Percentiles rank a stretch among this genome's conserved stretches.
Evolutionary conservation across 2,888 invertebrate species (phyloP).

Genomic region (Rotaria macrura): DNA sequence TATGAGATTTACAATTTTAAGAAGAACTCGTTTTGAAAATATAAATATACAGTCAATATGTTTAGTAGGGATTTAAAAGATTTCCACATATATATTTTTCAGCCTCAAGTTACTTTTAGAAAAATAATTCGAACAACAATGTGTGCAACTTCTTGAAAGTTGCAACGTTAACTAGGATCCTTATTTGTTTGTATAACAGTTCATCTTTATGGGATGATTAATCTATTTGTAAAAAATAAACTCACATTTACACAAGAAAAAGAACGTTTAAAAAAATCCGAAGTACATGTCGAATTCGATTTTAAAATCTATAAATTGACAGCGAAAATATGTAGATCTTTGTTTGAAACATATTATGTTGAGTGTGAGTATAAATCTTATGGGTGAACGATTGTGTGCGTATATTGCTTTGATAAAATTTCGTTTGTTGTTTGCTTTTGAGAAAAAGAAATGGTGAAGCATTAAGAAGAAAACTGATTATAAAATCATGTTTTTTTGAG

Average conservation of each 20-base stretch:
- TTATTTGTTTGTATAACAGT: background rate
- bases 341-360: background rate
- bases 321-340: background rate
- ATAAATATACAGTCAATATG: too few species aligned
- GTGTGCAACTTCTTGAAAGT: too few species aligned
- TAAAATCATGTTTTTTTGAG: constrained; percentile 34
- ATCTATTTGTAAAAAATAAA: background rate
- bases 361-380: background rate
- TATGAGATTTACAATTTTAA: too few species aligned
- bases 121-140: too few species aligned
- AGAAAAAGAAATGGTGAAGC: background rate
- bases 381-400: too few species aligned
- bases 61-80: too few species aligned
- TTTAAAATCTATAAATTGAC: background rate
- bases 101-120: too few species aligned
- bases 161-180: too few species aligned
- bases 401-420: background rate
- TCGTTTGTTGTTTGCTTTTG: too few species aligned
- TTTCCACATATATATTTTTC: too few species aligned
- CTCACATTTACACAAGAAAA: background rate
- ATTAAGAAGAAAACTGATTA: background rate
- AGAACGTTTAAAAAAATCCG: background rate
- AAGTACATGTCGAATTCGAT: background rate
- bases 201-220: background rate
- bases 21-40: too few species aligned